Evolutionary conservation across 2,797 vertebrate species (phyloP).

Genomic region (Cyprinella venusta): DNA sequence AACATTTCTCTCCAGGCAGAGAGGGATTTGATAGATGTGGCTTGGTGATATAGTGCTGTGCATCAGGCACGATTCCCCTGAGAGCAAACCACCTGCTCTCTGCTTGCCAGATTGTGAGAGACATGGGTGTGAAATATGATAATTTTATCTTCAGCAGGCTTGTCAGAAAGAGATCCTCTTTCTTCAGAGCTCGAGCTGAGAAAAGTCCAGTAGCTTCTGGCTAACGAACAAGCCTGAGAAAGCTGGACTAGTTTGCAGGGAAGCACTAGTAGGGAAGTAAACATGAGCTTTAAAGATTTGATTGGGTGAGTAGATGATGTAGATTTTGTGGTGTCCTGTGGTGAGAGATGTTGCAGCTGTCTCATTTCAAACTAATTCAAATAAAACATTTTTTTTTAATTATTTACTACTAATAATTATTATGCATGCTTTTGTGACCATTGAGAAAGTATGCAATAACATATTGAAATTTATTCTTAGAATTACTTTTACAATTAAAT

Average conservation of each 20-base stretch:
- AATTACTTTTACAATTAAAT: neutral
- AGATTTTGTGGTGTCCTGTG: neutral
- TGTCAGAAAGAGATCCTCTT: constrained; percentile 60
- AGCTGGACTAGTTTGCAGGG: constrained; percentile 53
- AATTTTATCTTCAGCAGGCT: constrained; percentile 62
- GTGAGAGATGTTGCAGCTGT: neutral
- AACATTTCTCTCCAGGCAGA: constrained; percentile 61
- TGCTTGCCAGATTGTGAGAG: constrained; percentile 65
- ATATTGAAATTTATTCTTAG: neutral
- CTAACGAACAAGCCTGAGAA: constrained; percentile 53
- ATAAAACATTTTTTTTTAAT: neutral
- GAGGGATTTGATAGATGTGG: constrained; percentile 64
- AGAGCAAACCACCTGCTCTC: constrained; percentile 67
- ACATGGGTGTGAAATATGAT: constrained; percentile 66
- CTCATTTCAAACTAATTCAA: neutral
- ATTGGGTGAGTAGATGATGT: constrained; percentile 20
- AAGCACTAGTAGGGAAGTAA: constrained; percentile 29
- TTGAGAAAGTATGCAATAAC: neutral
- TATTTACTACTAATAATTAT: neutral
- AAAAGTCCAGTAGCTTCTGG: constrained; percentile 59
- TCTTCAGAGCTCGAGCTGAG: constrained; percentile 56
- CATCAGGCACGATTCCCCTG: constrained; percentile 63
- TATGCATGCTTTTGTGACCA: too few species aligned
- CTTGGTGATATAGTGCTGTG: constrained; percentile 62
- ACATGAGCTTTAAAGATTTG: constrained; percentile 6